Base-by-base conservation (phyloP, 2,113 vertebrate genomes). In the Microcebus griseorufus region DNA sequence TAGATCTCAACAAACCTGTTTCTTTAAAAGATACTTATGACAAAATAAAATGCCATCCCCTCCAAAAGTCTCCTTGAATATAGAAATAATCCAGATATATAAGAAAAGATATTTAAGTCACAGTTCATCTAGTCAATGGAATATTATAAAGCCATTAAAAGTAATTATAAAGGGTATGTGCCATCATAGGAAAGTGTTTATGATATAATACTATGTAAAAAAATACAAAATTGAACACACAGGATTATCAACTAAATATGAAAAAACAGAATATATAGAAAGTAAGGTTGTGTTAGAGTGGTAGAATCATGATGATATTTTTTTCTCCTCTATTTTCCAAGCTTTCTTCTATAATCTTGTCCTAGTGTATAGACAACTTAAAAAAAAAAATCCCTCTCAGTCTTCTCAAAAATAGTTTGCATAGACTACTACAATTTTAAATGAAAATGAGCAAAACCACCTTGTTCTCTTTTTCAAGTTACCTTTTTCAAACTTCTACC, bases 401-500 rank as follows among this genome's bases (percentile, higher is more conserved):
- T 83, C 94, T 79, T 79, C 42, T 72, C 18, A 55, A 72, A 75
- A 42, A 88, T 12, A 42, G 42, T 65, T n/a, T 75, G 72, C 79
- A 55, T 27, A 79, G 51, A 22, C 75, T 81, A 18, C 48, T 42
- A 93, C 32, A 92, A 89, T 75, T 88, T 96, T 95, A 97, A 94
- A 97, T 76, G 48, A 45, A 96, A 95, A 94, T 89, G 69, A 92
- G 92, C 80, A 94, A 92, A 93, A 70, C 53, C 37, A 93, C 53
- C 5, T 80, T 87, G 58, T 85, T 95, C 51, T 51, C n/a, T 88
- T 94, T 83, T 84, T 84, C 82, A 78, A 83, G 45, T 37, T 91
- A 58, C 37, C 29, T 72, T 87, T 93, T 93, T 78, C 78, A 94
- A 87, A 85, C 14, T 51, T 92, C 65, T 25, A 65, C 58, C 65